These are phyloP conservation scores for Wiebesia pumilae DNA, from an alignment of 1,140 invertebrate genomes.

Conservation along the genomic window DNA sequence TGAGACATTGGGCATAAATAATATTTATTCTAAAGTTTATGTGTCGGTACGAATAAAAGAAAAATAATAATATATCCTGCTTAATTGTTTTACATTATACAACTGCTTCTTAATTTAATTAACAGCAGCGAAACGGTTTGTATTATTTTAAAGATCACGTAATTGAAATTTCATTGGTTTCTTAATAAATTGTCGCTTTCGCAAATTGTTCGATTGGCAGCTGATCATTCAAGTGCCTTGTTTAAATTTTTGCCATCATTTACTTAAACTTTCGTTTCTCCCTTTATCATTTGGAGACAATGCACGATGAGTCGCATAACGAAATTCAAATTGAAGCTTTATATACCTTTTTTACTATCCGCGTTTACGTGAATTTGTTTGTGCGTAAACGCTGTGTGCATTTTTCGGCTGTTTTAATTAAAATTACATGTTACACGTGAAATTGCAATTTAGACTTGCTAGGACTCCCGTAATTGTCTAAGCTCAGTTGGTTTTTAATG, in stretches of 20 bases:
- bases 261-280: slow-evolving; percentile 1
- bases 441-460: not conserved
- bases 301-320: too few species aligned
- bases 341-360: too few species aligned
- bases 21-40: too few species aligned
- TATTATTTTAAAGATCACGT: too few species aligned
- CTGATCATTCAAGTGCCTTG: not conserved
- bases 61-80: too few species aligned
- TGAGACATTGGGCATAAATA: too few species aligned
- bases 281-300: not conserved
- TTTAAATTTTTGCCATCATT: not conserved
- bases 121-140: too few species aligned
- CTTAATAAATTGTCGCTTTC: not conserved
- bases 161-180: slow-evolving; percentile 22
- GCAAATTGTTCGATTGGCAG: slow-evolving; percentile 22
- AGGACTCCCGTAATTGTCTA: slow-evolving; percentile 15
- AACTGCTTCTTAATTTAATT: too few species aligned
- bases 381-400: not conserved
- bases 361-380: too few species aligned
- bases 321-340: slow-evolving; percentile 38
- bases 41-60: too few species aligned
- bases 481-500: not conserved
- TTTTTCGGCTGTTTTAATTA: slow-evolving; percentile 40
- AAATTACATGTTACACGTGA: slow-evolving; percentile 21
- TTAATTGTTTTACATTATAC: too few species aligned